These are phyloP conservation scores for Drosophila littoralis DNA, from an alignment of 1,140 invertebrate species.

Conservation along the genomic window DNA sequence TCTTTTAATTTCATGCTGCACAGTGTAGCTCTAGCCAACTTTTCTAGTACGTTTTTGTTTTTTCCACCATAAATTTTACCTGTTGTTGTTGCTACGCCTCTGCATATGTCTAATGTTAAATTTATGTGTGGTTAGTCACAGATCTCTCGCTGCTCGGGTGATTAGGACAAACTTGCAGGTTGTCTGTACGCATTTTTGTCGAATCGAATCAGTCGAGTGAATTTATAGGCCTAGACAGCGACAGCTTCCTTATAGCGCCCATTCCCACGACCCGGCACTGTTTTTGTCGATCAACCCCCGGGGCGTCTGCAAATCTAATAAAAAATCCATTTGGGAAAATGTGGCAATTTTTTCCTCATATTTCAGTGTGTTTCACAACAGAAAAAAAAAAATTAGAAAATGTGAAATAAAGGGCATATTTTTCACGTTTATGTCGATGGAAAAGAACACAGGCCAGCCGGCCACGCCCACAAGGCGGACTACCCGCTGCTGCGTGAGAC, in stretches of 20 bases:
- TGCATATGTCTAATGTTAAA: slow-evolving; percentile 71
- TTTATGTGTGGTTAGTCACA: slow-evolving; percentile 52
- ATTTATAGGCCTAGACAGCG: slow-evolving; percentile 30
- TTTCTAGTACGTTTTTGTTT: slow-evolving; percentile 32
- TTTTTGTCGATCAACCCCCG: slow-evolving; percentile 27
- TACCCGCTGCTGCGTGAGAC: slow-evolving; percentile 52
- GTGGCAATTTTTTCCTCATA: slow-evolving; percentile 80
- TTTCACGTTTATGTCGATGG: slow-evolving; percentile 61
- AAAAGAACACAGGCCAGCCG: slow-evolving; percentile 28
- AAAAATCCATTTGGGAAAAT: slow-evolving; percentile 74
- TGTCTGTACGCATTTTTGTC: slow-evolving; percentile 59
- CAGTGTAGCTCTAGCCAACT: slow-evolving; percentile 44
- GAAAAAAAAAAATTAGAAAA: slow-evolving; percentile 77
- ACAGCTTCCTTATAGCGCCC: slow-evolving; percentile 11
- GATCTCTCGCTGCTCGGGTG: slow-evolving; percentile 27
- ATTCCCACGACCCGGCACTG: slow-evolving; percentile 52
- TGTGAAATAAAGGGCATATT: slow-evolving; percentile 75
- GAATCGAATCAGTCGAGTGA: slow-evolving; percentile 36
- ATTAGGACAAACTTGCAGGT: slow-evolving; percentile 40
- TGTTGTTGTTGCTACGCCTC: slow-evolving; percentile 69
- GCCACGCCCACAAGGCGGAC: slow-evolving; percentile 56
- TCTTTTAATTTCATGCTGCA: background rate
- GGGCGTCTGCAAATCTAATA: slow-evolving; percentile 60
- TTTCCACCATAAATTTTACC: slow-evolving; percentile 67
- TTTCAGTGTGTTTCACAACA: slow-evolving; percentile 64